Conservation (phyloP, 2,797 vertebrate genomes). For the Rhinoraja longicauda region DNA sequence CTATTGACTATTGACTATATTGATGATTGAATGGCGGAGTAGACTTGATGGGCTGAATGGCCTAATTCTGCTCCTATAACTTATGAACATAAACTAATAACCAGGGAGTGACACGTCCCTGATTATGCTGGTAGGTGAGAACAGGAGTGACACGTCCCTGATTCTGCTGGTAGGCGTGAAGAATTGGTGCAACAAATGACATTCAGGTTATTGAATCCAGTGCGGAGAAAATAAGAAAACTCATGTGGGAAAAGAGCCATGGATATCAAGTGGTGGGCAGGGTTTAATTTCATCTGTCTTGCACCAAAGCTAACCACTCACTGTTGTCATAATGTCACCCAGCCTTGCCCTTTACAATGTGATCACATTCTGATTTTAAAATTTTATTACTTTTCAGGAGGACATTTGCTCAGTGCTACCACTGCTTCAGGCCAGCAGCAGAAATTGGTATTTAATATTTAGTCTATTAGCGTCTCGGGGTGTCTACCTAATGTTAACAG, state of each 20-base stretch:
- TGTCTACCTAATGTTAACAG: background rate
- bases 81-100: too few relatives aligned
- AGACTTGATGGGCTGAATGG: too few relatives aligned
- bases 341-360: conserved; percentile 45
- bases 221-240: background rate
- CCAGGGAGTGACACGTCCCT: too few relatives aligned
- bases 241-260: conserved; percentile 42
- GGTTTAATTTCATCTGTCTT: conserved; percentile 54
- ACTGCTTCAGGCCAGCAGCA: background rate
- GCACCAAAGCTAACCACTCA: conserved; percentile 46
- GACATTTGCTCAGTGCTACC: conserved; percentile 48
- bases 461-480: background rate
- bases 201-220: background rate
- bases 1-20: too few relatives aligned
- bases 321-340: conserved; percentile 45
- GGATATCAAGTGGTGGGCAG: conserved; percentile 53
- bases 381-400: conserved; percentile 51
- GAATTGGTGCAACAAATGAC: background rate
- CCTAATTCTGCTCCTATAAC: too few relatives aligned
- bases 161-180: background rate
- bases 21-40: too few relatives aligned
- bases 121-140: too few relatives aligned
- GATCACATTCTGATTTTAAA: conserved; percentile 48
- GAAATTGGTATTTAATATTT: background rate
- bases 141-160: too few relatives aligned